Evolutionary conservation across 2,113 vertebrate genomes (phyloP), one percentile per base, ranked within the genome.

Genomic region (Hyla sarda): DNA sequence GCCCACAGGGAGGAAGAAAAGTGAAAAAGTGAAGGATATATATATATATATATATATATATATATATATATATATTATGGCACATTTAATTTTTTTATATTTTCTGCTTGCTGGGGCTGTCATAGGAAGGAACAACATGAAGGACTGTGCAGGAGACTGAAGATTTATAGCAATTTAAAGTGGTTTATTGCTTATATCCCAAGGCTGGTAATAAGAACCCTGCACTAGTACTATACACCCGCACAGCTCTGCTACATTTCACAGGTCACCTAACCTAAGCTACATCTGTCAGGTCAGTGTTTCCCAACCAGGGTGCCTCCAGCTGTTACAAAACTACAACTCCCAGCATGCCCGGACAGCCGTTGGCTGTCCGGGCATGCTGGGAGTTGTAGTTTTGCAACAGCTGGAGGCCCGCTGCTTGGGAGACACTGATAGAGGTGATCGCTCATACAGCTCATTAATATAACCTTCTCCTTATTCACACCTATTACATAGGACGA

Each of bases 101-200:
- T 56, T 71, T 30, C 52, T 54, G 50, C 23, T 54, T 16, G 23
- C 23, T 25, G 12, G 47, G 52, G 19, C 82, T 83, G 82, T 83
- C 65, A 72, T 13, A 71, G 28, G 32, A 19, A 16, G 41, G 58
- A 50, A 52, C 28, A 21, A 82, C 67, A 52, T 52, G 28, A 54
- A 77, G 21, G 48, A 41, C 16, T 41, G 2, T 4, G 10, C 37
- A 17, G 52, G 52, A 79, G 58, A 79, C 37, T 37, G 50, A 79
- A 79, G 76, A 79, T 56, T 79, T 79, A 79, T 79, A 52, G 10
- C 32, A 78, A 58, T 79, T 58, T 12, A 12, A 34, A 78, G 30
- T 12, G 13, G 56, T 41, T 79, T 32, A 34, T 56, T 34, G 10
- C 52, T 37, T 21, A 23, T 34, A 23, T 23, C 28, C 30, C 30